Evolutionary conservation across 2,113 vertebrate species (phyloP).

Genomic region (Fregata magnificens): DNA sequence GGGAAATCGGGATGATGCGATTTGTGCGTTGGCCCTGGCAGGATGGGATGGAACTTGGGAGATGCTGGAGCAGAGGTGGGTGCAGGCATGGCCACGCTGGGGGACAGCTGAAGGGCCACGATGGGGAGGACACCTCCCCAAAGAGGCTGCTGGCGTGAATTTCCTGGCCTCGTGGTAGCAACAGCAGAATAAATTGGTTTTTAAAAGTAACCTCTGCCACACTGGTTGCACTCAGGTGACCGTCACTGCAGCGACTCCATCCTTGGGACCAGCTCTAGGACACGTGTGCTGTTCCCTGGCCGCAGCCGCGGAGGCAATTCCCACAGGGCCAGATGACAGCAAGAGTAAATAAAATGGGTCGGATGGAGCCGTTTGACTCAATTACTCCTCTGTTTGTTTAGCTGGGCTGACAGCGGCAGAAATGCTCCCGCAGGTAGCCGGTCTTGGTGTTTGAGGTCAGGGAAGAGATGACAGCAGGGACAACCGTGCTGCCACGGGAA

Average conservation of each 20-base stretch:
- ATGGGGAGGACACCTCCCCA: not conserved
- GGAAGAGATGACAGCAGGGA: not conserved
- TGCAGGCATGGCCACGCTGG: not conserved
- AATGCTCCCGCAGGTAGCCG: not conserved
- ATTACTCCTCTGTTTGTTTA: not conserved
- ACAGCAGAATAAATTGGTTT: not conserved
- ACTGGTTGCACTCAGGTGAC: not conserved
- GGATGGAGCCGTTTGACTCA: not conserved
- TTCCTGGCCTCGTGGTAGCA: rapidly evolving
- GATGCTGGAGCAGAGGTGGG: not conserved
- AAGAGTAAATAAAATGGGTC: not conserved
- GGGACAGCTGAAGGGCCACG: not conserved
- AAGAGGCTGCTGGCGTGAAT: not conserved
- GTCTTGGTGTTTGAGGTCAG: not conserved
- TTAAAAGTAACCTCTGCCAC: not conserved
- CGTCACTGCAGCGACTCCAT: not conserved
- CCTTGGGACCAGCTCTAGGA: not conserved
- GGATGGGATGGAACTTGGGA: not conserved
- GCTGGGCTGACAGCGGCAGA: not conserved
- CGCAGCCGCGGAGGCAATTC: not conserved
- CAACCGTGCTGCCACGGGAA: rapidly evolving
- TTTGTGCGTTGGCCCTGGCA: not conserved
- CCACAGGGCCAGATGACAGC: not conserved
- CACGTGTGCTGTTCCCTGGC: not conserved
- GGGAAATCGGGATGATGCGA: not conserved